phyloP scores from a whole-genome alignment of 2,888 invertebrate genomes.

The Amiota mariae region DNA sequence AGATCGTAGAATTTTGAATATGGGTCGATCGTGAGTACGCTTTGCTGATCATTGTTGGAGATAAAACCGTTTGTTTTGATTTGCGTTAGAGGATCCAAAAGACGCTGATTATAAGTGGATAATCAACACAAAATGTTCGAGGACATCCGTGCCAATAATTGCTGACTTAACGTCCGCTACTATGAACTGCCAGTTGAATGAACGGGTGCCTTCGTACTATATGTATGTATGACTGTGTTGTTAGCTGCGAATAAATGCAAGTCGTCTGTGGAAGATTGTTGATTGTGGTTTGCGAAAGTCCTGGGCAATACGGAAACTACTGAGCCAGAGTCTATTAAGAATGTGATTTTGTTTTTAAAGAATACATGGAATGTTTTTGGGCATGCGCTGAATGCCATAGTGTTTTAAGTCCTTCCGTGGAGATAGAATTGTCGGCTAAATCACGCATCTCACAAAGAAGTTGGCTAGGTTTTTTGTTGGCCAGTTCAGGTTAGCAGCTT shows the following conservation, averaged over 20 bases:
- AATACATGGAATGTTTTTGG: not conserved
- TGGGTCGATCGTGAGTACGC: not conserved
- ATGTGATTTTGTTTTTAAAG: not conserved
- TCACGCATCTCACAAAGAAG: not conserved
- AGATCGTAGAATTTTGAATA: not conserved
- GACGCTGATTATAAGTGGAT: not conserved
- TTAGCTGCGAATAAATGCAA: not conserved
- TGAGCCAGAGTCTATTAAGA: not conserved
- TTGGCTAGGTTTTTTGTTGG: not conserved
- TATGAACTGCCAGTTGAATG: slow-evolving; percentile 1
- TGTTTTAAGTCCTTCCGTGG: not conserved
- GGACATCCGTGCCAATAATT: not conserved
- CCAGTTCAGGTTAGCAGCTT: slow-evolving; percentile 1
- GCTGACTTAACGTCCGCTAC: not conserved
- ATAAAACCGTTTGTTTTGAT: not conserved
- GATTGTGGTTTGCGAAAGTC: not conserved
- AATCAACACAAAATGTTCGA: not conserved
- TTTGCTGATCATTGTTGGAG: not conserved
- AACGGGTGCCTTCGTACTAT: not conserved
- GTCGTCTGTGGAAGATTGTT: not conserved
- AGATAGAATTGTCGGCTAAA: not conserved
- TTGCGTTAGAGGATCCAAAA: not conserved
- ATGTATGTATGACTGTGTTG: not conserved
- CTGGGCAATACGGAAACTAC: slow-evolving; percentile 1
- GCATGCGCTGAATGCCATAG: not conserved